Conservation (phyloP, 2,888 invertebrate species). For the Andrena bucephala region DNA sequence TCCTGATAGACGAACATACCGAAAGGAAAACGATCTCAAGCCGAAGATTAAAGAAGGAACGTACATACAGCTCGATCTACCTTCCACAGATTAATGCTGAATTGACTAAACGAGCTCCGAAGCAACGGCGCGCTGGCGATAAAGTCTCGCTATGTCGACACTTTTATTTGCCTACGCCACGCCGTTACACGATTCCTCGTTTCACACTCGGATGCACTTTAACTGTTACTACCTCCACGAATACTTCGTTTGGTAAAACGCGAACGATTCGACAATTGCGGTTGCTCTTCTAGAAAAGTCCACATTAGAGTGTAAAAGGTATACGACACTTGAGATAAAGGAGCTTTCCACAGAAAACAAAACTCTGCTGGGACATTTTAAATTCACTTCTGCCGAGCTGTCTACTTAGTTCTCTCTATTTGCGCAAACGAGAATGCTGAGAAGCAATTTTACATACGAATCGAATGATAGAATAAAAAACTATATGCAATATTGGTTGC, state of each 20-base stretch:
- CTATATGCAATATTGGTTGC: background rate
- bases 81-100: slow-evolving; percentile 61
- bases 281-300: slow-evolving; percentile 49
- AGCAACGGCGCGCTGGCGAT: slow-evolving; percentile 53
- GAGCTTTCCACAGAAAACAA: background rate
- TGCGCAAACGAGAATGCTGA: background rate
- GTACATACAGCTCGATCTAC: slow-evolving; percentile 31
- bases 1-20: slow-evolving; percentile 14
- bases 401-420: slow-evolving; percentile 13
- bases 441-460: slow-evolving; percentile 4
- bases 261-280: slow-evolving; percentile 50
- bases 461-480: background rate
- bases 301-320: slow-evolving; percentile 27
- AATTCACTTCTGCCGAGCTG: slow-evolving; percentile 11
- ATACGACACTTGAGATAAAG: slow-evolving; percentile 9
- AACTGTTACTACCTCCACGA: slow-evolving; percentile 44
- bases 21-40: slow-evolving; percentile 28
- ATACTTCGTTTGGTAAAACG: slow-evolving; percentile 48
- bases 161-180: slow-evolving; percentile 64
- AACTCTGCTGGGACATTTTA: slow-evolving; percentile 19
- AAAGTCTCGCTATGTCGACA: slow-evolving; percentile 63
- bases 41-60: slow-evolving; percentile 16
- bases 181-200: slow-evolving; percentile 52
- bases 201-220: slow-evolving; percentile 58
- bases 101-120: slow-evolving; percentile 63